Evolutionary conservation across 2,888 invertebrate genomes (phyloP), one percentile per base, ranked within the genome.

Genomic region (Thymelicus sylvestris): DNA sequence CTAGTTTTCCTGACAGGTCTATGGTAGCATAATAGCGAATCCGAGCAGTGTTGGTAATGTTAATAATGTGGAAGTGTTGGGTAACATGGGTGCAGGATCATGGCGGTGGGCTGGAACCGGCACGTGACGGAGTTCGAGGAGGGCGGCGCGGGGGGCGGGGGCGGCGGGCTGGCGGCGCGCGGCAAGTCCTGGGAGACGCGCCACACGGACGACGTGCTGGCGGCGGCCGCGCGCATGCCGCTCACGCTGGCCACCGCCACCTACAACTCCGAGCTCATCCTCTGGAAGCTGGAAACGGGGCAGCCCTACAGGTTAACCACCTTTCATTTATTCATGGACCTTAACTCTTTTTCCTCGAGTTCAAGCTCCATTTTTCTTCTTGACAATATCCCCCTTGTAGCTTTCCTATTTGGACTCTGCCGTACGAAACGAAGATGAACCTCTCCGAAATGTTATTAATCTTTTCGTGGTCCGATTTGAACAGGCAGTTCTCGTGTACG

Each of bases 281-380:
- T 98, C 76, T 98, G 98, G 97, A 95, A 96, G 76, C 89, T 97
- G 69, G 97, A 97, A 88, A 97, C 97, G 0, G 97, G 97, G 0
- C 96, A 97, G 83, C 95, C 97, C 0, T 96, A 96, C 83, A 91
- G 95, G 83, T 91, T 59, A 7, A 6, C 13, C 72, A 8, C 39
- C 7, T 38, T 39, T 12, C 6, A 13, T 41, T 41, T 41, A n/a
- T 8, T 38, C 4, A 31, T 13, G 41, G 4, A 7, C 13, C n/a
- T 5, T 10, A 31, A 31, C 7, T 57, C 15, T 6, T 41, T 31
- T 31, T 31, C 4, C 2, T 31, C 31, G 31, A 31, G 31, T 31
- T 31, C 31, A 31, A 31, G 31, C 31, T 3, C 31, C 31, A 31
- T 31, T 31, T 31, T 31, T 31, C 3, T 31, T 31, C 31, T 31